Base-by-base conservation (phyloP, 2,113 vertebrate species). In the Ploceus nigricollis region DNA sequence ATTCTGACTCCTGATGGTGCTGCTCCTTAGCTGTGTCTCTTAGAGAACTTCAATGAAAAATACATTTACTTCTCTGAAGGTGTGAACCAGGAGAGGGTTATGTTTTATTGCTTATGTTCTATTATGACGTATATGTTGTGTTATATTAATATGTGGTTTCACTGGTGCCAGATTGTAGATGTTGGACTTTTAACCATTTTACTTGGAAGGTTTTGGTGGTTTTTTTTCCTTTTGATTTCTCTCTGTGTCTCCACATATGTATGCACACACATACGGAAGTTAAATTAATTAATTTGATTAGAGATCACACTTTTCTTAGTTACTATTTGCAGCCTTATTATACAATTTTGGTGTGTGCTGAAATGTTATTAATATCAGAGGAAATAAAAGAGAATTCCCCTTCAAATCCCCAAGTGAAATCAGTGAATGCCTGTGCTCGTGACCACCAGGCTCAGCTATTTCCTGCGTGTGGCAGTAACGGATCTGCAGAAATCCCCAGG, bases 361-460 rank as follows among this genome's bases (percentile, higher is more conserved):
- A 63, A 50, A 17, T 8, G 60, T 21, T 58, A 57, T 23, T 65
- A 28, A 48, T 73, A 44, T 25, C n/a, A 1, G 4, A 54, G 61
- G 47, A 3, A 44, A 24, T 51, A 54, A 63, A 48, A 23, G 61
- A 69, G 61, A 97, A 96, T 90, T 96, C 89, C 95, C 96, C 91
- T 37, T 73, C 76, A 61, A 44, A 72, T 90, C 68, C 91, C 95
- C 89, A 3, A 77, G 50, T n/a, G n/a, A 63, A 81, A 42, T 19
- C 45, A 39, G 4, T 14, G 82, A 81, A 13, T 25, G 7, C 19
- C 50, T 44, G 51, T 48, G 17, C 37, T 70, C 50, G 58, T 79
- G 30, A 13, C 18, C 28, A 1, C 18, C 9, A 15, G 82, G 24
- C 75, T 81, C 72, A 87, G 72, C 88, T 72, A 10, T 73, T 96